A percentile compares a stretch with the other conserved stretches of the same genome.
Evolutionary conservation across 2,888 invertebrate species (phyloP).

Genomic region (Enoplolaimus lenunculus): DNA sequence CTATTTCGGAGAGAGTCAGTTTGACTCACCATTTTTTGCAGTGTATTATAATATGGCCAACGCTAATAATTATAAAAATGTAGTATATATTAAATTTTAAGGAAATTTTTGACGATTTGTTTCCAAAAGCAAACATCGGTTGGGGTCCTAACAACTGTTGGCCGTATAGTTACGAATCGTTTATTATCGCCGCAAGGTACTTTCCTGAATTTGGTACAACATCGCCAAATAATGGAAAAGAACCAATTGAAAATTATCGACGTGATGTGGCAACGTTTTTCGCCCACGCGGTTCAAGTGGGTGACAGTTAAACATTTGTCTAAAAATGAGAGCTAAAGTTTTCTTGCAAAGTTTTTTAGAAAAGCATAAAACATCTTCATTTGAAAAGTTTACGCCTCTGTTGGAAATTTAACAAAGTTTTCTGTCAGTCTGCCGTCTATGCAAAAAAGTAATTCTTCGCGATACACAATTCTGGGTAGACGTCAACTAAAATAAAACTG

Average conservation of each 20-base stretch:
- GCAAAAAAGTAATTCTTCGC: no score
- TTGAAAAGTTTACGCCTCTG: no score
- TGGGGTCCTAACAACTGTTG: constrained; percentile 32
- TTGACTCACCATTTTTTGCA: no score
- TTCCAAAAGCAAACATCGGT: constrained; percentile 36
- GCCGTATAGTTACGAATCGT: constrained; percentile 36
- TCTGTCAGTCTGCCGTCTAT: no score
- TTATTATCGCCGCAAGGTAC: constrained; percentile 35
- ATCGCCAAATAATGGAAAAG: constrained; percentile 25
- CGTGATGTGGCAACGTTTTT: constrained; percentile 37
- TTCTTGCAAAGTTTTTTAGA: background rate
- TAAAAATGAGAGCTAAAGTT: background rate
- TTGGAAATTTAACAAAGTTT: no score
- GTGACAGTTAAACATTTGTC: background rate
- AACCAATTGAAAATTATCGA: constrained; percentile 29
- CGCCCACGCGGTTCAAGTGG: constrained; percentile 35
- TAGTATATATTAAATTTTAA: no score
- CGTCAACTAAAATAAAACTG: no score
- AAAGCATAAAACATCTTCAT: background rate
- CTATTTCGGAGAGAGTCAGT: no score
- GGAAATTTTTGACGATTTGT: constrained; percentile 31
- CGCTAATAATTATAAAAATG: no score
- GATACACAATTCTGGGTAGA: no score
- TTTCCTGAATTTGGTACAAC: constrained; percentile 35
- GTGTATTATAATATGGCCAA: no score